These are phyloP conservation scores for Archips xylosteana DNA, from an alignment of 2,888 invertebrate species.

Conservation along the genomic window DNA sequence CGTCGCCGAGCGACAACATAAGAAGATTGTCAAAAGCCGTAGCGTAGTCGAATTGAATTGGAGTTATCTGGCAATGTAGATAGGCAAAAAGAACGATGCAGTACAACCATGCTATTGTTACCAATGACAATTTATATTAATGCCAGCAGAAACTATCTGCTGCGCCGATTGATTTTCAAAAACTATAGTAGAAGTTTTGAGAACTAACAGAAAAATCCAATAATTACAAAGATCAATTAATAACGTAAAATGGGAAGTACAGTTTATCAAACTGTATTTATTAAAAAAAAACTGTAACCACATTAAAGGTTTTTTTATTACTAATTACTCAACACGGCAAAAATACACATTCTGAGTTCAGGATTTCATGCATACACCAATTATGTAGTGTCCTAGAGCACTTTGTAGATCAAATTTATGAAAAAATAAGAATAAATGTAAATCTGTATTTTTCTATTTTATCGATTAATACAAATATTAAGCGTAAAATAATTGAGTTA, in stretches of 20 bases:
- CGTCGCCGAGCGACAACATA: conserved; percentile 77
- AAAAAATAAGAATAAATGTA: conserved; percentile 33
- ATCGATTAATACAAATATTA: conserved; percentile 29
- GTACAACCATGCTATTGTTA: conserved; percentile 59
- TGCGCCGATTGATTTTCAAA: not conserved
- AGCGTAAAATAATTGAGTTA: conserved; percentile 28
- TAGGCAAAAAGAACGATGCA: conserved; percentile 48
- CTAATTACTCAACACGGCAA: not conserved
- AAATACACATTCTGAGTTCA: conserved; percentile 44
- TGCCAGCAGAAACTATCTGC: conserved; percentile 50
- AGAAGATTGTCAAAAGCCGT: conserved; percentile 57
- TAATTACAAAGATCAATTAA: not conserved
- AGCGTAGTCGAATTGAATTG: conserved; percentile 59
- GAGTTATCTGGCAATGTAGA: conserved; percentile 58
- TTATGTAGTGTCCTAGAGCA: conserved; percentile 35
- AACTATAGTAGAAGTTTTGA: not conserved
- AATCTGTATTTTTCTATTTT: conserved; percentile 38
- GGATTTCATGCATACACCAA: conserved; percentile 57
- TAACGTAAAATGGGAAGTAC: not conserved
- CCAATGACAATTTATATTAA: conserved; percentile 64
- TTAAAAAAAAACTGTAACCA: not conserved
- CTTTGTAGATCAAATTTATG: conserved; percentile 33
- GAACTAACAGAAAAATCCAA: not conserved
- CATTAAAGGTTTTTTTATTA: not conserved
- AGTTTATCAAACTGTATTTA: not conserved